These are phyloP conservation scores for Muraenolepis orangiensis DNA, from an alignment of 2,797 vertebrate species.

Conservation along the genomic window DNA sequence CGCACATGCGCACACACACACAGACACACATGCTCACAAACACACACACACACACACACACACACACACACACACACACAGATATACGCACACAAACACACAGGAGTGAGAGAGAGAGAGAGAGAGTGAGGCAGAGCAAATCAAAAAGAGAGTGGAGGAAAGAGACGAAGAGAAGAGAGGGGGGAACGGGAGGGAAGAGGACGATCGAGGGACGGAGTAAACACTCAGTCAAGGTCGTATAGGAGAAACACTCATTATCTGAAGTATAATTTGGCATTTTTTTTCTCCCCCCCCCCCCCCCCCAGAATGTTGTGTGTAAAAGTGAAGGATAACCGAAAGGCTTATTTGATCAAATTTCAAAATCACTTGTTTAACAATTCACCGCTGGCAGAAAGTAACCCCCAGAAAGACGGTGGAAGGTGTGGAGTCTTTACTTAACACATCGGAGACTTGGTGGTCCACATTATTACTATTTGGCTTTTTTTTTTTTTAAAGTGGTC, in stretches of 20 bases:
- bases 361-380: too few relatives aligned
- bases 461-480: too few relatives aligned
- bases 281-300: too few relatives aligned
- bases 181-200: not conserved
- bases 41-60: too few relatives aligned
- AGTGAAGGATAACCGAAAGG: conserved; percentile 42
- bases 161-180: not conserved
- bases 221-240: not conserved
- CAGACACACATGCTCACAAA: too few relatives aligned
- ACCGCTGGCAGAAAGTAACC: conserved; percentile 26
- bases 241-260: not conserved
- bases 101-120: conserved; percentile 9
- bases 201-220: not conserved
- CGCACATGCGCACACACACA: too few relatives aligned
- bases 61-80: too few relatives aligned
- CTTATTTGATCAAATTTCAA: too few relatives aligned
- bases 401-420: conserved; percentile 37
- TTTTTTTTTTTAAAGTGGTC: conserved; percentile 34
- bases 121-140: not conserved
- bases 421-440: conserved; percentile 38
- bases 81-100: too few relatives aligned
- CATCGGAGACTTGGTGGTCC: conserved; percentile 42
- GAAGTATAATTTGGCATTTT: not conserved
- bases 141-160: not conserved
- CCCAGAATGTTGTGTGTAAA: conserved; percentile 30